phyloP scores from a whole-genome alignment of 1,140 invertebrate genomes.

The Drosophila littoralis region DNA sequence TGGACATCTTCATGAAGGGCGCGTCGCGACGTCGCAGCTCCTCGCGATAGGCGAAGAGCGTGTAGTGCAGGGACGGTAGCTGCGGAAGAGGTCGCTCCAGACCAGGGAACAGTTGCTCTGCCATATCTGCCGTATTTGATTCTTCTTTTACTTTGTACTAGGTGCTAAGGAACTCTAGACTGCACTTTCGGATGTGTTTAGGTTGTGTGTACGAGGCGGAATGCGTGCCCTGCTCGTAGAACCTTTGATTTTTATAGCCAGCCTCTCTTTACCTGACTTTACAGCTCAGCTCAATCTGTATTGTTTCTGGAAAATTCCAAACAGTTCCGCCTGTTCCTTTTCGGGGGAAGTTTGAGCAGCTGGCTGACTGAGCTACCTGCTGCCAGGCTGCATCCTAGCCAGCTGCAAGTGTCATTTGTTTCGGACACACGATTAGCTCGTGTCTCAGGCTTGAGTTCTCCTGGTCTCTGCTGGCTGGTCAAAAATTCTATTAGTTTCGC shows the following conservation, averaged over 20 bases:
- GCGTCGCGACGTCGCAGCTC: conserved; percentile 61
- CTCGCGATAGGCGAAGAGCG: conserved; percentile 69
- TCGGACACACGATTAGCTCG: conserved; percentile 58
- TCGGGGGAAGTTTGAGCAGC: conserved; percentile 36
- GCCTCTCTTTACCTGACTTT: conserved; percentile 50
- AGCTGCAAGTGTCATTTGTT: conserved; percentile 58
- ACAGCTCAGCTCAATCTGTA: conserved; percentile 1
- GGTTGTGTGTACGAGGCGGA: conserved; percentile 33
- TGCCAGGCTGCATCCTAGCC: conserved; percentile 18
- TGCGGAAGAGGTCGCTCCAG: conserved; percentile 66
- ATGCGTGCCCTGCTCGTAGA: conserved; percentile 11
- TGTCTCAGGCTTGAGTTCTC: conserved; percentile 25
- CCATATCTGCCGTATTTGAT: conserved; percentile 34
- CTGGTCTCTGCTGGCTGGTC: conserved; percentile 1
- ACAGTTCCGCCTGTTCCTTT: conserved; percentile 7
- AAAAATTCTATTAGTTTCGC: conserved; percentile 31
- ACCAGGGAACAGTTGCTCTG: conserved; percentile 63
- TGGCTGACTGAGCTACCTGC: conserved; percentile 59
- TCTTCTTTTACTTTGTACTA: not conserved
- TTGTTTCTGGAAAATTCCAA: conserved; percentile 55
- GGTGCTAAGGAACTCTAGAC: conserved; percentile 8
- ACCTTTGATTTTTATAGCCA: conserved; percentile 50
- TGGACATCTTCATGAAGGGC: conserved; percentile 73
- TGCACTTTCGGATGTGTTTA: conserved; percentile 28
- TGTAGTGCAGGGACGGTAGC: conserved; percentile 68